Evolutionary conservation across 2,797 vertebrate genomes (phyloP).

Genomic region (Nyctibius grandis): DNA sequence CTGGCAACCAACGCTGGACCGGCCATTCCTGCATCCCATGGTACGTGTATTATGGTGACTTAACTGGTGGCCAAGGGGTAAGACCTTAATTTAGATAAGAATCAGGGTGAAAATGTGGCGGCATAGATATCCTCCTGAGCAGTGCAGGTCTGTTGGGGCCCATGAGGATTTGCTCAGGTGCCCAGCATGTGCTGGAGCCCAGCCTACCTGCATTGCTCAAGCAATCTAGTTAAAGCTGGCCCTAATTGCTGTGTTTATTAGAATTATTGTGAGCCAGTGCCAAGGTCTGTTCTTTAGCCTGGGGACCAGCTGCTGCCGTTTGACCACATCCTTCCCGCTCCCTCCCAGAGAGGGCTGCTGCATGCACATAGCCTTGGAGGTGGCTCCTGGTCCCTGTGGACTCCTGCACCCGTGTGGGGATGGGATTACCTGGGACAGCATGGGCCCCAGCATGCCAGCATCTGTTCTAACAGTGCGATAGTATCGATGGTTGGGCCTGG

Average conservation of each 20-base stretch:
- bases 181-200: background rate
- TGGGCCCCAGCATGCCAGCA: background rate
- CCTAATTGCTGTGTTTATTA: background rate
- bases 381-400: background rate
- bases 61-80: background rate
- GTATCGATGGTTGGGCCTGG: background rate
- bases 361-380: fast-evolving
- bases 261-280: background rate
- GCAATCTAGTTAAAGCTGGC: background rate
- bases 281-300: constrained; percentile 8
- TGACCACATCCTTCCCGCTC: background rate
- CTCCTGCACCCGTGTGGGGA: background rate
- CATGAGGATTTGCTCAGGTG: background rate
- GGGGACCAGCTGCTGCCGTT: background rate
- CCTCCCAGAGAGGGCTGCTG: background rate
- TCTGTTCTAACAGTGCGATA: background rate
- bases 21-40: fast-evolving
- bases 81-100: background rate
- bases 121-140: background rate
- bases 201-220: background rate
- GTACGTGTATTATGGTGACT: fast-evolving
- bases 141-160: background rate
- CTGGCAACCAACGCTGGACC: background rate
- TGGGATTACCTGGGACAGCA: background rate
- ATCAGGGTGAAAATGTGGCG: background rate